Conservation (phyloP, 1,140 invertebrate species). For the Branchinecta lynchi region DNA sequence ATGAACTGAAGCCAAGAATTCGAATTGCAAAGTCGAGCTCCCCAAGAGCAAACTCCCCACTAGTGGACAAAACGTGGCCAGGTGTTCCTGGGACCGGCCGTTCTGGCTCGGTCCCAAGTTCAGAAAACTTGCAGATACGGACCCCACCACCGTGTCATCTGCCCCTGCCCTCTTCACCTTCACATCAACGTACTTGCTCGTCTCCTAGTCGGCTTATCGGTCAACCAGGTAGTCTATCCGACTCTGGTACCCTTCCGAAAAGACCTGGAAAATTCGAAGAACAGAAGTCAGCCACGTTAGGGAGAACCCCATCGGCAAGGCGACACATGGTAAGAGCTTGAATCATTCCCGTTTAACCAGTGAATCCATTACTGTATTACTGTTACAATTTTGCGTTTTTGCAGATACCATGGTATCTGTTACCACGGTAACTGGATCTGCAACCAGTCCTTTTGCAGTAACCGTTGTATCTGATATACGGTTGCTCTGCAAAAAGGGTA, state of each 20-base stretch:
- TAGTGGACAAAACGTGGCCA: too few relatives aligned
- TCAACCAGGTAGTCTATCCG: background rate
- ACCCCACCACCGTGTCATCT: background rate
- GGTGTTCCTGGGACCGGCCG: background rate
- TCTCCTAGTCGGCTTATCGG: background rate
- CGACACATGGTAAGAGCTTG: background rate
- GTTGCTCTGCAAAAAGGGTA: too few relatives aligned
- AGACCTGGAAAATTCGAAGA: background rate
- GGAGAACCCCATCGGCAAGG: background rate
- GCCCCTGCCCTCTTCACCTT: background rate
- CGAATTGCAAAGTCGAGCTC: slow-evolving; percentile 24
- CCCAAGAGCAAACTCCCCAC: slow-evolving; percentile 24
- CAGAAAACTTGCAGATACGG: background rate
- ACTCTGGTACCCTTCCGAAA: background rate
- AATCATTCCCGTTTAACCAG: too few relatives aligned
- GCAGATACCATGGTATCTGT: too few relatives aligned
- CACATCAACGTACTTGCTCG: background rate
- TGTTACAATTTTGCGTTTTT: too few relatives aligned
- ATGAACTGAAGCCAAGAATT: slow-evolving; percentile 28
- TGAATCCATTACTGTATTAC: too few relatives aligned
- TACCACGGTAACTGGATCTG: too few relatives aligned
- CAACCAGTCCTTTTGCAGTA: too few relatives aligned
- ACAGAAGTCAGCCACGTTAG: background rate
- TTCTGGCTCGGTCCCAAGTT: background rate
- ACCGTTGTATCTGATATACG: too few relatives aligned